Conservation (phyloP, 2,113 vertebrate genomes). For the Narcine bancroftii region DNA sequence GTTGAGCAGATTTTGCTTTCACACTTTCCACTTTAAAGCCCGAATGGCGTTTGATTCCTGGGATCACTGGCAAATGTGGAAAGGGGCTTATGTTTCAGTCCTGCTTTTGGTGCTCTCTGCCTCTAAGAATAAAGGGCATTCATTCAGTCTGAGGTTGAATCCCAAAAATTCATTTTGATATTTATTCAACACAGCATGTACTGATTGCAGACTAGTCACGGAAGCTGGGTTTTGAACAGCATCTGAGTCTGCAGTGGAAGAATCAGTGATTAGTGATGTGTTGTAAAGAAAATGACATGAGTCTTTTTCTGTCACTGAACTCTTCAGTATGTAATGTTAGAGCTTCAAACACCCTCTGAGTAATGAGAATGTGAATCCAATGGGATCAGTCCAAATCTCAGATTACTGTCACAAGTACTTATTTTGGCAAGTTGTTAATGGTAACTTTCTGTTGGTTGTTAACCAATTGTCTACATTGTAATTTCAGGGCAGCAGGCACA, state of each 20-base stretch:
- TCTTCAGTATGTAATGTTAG: neutral
- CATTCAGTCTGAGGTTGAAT: neutral
- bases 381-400: neutral
- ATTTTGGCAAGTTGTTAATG: neutral
- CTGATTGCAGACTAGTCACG: neutral
- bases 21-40: too few species aligned
- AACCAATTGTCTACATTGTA: neutral
- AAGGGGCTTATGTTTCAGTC: too few species aligned
- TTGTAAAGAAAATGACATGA: neutral
- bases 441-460: neutral
- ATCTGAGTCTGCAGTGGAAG: neutral
- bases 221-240: neutral
- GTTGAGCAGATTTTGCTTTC: too few species aligned
- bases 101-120: neutral
- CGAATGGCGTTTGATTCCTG: too few species aligned
- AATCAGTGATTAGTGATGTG: neutral
- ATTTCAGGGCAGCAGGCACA: neutral
- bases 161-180: neutral
- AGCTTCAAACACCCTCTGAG: neutral
- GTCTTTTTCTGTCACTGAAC: neutral
- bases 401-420: neutral
- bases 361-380: neutral
- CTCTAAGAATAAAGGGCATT: neutral
- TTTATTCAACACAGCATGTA: neutral
- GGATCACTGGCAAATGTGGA: too few species aligned